Percentiles rank a stretch among this genome's conserved stretches.
Evolutionary conservation across 2,888 invertebrate genomes (phyloP).

Genomic region (Sepiola atlantica): DNA sequence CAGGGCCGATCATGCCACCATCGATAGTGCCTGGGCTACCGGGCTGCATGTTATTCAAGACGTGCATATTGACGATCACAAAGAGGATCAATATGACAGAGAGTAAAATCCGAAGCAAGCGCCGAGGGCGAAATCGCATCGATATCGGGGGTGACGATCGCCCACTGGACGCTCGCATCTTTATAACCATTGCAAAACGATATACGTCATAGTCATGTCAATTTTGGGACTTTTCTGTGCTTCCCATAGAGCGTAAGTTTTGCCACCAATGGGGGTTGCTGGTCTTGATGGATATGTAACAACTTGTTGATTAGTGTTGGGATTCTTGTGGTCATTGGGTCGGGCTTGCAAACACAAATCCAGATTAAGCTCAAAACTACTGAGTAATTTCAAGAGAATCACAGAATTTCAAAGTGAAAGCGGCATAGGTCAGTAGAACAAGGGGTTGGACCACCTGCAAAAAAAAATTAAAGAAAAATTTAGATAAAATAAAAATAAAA

Average conservation of each 20-base stretch:
- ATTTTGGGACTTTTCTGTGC: not conserved
- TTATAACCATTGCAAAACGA: conserved; percentile 42
- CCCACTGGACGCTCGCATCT: conserved; percentile 38
- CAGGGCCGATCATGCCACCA: conserved; percentile 50
- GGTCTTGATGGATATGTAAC: not conserved
- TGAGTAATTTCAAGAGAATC: not conserved
- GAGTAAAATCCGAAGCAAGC: conserved; percentile 60
- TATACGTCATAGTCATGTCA: conserved; percentile 37
- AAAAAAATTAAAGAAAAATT: not conserved
- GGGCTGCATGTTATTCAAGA: conserved; percentile 58
- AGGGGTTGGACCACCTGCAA: not conserved
- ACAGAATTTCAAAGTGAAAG: not conserved
- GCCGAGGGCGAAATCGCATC: conserved; percentile 59
- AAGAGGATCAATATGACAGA: conserved; percentile 63
- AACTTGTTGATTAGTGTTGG: not conserved
- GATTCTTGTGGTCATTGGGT: not conserved
- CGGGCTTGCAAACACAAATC: not conserved
- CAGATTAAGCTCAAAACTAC: not conserved
- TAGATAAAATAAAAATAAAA: not conserved
- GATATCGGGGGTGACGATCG: conserved; percentile 37
- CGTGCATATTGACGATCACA: conserved; percentile 66
- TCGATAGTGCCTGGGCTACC: conserved; percentile 36
- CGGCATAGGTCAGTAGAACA: not conserved
- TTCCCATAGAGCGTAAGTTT: not conserved
- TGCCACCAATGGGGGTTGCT: not conserved